A percentile compares a stretch with the other conserved stretches of the same genome.
Conservation (phyloP, 2,888 invertebrate species). For the Drosophila lutescens region DNA sequence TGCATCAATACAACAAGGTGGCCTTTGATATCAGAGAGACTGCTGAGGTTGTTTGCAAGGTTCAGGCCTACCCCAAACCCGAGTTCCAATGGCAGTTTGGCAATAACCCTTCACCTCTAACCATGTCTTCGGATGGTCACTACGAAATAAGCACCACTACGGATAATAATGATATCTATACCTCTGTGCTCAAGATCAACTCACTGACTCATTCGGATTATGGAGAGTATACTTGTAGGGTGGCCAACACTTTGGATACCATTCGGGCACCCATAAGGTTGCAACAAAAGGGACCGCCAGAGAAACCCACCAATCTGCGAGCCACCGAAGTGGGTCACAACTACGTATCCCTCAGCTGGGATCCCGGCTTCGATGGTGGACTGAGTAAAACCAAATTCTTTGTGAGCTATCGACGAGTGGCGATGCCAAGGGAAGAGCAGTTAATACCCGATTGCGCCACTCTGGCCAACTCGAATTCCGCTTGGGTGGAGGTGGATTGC, state of each 20-base stretch:
- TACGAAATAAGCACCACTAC: slow-evolving; percentile 93
- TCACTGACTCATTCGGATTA: slow-evolving; percentile 93
- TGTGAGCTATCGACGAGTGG: slow-evolving; percentile 91
- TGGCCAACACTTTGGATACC: slow-evolving; percentile 92
- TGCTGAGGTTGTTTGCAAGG: slow-evolving; percentile 94
- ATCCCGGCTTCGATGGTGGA: slow-evolving; percentile 96
- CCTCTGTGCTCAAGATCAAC: slow-evolving; percentile 90
- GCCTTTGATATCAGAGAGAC: slow-evolving; percentile 93
- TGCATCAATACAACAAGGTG: slow-evolving; percentile 94
- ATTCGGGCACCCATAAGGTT: slow-evolving; percentile 90
- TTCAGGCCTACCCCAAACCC: slow-evolving; percentile 96
- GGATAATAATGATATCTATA: slow-evolving; percentile 94
- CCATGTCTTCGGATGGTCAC: slow-evolving; percentile 92
- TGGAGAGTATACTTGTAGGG: slow-evolving; percentile 95
- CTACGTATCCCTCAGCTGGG: slow-evolving; percentile 93
- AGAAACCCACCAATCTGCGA: slow-evolving; percentile 90
- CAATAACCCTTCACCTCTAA: slow-evolving; percentile 89
- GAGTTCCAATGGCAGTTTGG: slow-evolving; percentile 96
- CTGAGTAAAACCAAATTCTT: slow-evolving; percentile 94
- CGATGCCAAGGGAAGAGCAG: slow-evolving; percentile 86
- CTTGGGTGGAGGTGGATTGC: slow-evolving; percentile 94
- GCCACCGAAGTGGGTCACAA: slow-evolving; percentile 91
- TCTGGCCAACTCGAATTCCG: slow-evolving; percentile 86
- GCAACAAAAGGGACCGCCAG: slow-evolving; percentile 95
- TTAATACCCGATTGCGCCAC: slow-evolving; percentile 87